Base-by-base conservation (phyloP, 2,888 invertebrate genomes). In the Vesta saturnalis region DNA sequence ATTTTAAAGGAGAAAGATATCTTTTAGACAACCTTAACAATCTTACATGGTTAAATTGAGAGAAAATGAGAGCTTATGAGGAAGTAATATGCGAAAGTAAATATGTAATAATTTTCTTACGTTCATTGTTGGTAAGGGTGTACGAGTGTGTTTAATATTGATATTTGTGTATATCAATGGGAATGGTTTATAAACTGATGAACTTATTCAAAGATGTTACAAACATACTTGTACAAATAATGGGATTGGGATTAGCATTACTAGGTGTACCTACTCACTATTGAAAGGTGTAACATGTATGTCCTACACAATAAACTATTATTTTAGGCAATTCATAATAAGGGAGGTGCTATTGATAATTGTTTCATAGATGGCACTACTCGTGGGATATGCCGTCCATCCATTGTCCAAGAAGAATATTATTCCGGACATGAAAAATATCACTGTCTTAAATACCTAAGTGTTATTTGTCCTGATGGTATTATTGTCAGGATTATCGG, bases 361-460 rank as follows among this genome's bases (percentile, higher is more conserved):
- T 73, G 73, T 60, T 73, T 15, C 74, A n/a, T n/a, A n/a, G n/a
- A n/a, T n/a, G n/a, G n/a, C n/a, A n/a, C n/a, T n/a, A n/a, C n/a
- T n/a, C n/a, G n/a, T n/a, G n/a, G n/a, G n/a, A n/a, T n/a, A n/a
- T n/a, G n/a, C n/a, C n/a, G n/a, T n/a, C n/a, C n/a, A n/a, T n/a
- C n/a, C n/a, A n/a, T n/a, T n/a, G n/a, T n/a, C n/a, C n/a, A n/a
- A n/a, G n/a, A n/a, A n/a, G n/a, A n/a, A n/a, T n/a, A n/a, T n/a
- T n/a, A n/a, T n/a, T n/a, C n/a, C n/a, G n/a, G n/a, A n/a, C n/a
- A 73, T 56, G 73, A 73, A 60, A 61, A 63, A 66, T 14, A 56
- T 14, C 73, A 72, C 58, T 72, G 70, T 62, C 46, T 74, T 0
- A 74, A 73, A 62, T 74, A 69, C 52, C 71, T 72, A 59, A 72